Base-by-base conservation (phyloP, 2,888 invertebrate genomes). In the Philonicus albiceps region DNA sequence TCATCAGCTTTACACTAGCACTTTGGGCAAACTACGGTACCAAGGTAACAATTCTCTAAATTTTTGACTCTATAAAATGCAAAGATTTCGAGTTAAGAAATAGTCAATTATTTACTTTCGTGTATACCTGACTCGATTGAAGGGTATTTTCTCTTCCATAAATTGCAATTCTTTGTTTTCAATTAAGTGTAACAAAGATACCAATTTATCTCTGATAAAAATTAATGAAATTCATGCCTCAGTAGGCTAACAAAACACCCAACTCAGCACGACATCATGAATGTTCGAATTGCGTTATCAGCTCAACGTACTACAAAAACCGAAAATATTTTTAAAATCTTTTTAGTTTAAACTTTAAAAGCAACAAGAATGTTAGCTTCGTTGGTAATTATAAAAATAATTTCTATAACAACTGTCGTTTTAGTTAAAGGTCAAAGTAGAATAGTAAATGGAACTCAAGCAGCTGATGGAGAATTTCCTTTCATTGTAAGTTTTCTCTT, bases 361-460 rank as follows among this genome's bases (percentile, higher is more conserved):
- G 4, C 19, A 19, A 53, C 19, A n/a, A 53, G 53, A 8, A 53
- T 53, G 53, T 53, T 53, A 0, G 53, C 19, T 7, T 16, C 7
- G n/a, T n/a, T 53, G 7, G 5, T 53, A 0, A 16, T n/a, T 1
- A n/a, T 53, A 19, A 53, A 19, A n/a, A 53, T 53, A 19, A 53
- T 19, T 53, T 53, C 7, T 7, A 7, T 8, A 19, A 53, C 19
- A 7, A 6, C 16, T 1, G 2, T 53, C 6, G 7, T 53, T 19
- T 19, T 19, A 19, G 53, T 53, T n/a, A 53, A 19, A 19, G 53
- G 7, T 53, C 30, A 34, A 76, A 87, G 86, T 8, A 91, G 92
- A 13, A 89, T 92, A 53, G 92, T 92, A 8, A 91, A 91, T 80
- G 92, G 92, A 13, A 91, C 91, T 3, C 89, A 88, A 43, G 89